Evolutionary conservation across 2,888 invertebrate species (phyloP).

Genomic region (Nomada goodeniana): DNA sequence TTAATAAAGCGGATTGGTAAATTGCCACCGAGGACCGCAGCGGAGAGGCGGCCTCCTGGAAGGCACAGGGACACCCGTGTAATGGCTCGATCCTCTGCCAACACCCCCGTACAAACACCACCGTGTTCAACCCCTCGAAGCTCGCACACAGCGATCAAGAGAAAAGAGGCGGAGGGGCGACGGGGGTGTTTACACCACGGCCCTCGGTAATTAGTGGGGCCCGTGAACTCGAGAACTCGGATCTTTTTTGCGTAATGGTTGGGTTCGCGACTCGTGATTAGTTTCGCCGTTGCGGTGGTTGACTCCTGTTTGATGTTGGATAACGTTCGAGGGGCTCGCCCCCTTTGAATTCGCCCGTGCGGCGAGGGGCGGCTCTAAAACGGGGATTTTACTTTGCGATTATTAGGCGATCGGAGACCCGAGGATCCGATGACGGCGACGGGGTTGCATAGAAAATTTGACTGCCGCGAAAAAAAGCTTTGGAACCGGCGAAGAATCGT

Average conservation of each 20-base stretch:
- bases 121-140: neutral
- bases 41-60: conserved; percentile 21
- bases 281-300: conserved; percentile 7
- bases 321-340: neutral
- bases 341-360: conserved; percentile 3
- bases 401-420: neutral
- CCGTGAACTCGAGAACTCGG: neutral
- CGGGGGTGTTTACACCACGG: conserved; percentile 5
- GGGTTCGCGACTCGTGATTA: conserved; percentile 25
- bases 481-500: neutral
- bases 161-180: neutral
- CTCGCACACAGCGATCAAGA: neutral
- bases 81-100: conserved; percentile 26
- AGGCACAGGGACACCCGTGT: conserved; percentile 24
- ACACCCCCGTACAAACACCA: neutral
- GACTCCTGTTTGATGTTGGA: conserved; percentile 30
- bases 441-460: neutral
- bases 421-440: neutral
- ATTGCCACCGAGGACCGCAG: conserved; percentile 62
- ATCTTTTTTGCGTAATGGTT: conserved; percentile 1
- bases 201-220: conserved; percentile 28
- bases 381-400: neutral
- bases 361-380: neutral
- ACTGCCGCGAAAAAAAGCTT: neutral
- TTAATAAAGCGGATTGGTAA: conserved; percentile 74